Evolutionary conservation across 2,113 vertebrate species (phyloP).

Genomic region (Corynorhinus townsendii): DNA sequence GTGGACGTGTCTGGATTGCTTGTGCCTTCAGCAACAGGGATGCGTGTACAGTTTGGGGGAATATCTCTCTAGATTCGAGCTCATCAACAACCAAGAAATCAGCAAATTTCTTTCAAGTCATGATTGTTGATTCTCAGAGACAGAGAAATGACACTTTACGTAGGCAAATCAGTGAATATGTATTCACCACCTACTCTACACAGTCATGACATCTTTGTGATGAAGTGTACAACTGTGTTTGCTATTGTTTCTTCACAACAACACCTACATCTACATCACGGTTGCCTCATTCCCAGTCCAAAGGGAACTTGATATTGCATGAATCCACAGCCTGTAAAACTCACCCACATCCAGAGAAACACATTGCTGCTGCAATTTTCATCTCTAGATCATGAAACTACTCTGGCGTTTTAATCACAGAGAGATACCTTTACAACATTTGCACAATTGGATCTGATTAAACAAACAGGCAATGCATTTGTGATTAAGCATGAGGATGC

Average conservation of each 20-base stretch:
- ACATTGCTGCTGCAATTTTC: not conserved
- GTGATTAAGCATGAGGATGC: slow-evolving; percentile 32
- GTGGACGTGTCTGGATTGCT: not conserved
- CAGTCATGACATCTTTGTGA: not conserved
- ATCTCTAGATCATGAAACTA: not conserved
- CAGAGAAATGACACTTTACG: not conserved
- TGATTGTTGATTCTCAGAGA: not conserved
- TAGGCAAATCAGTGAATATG: not conserved
- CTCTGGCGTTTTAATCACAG: slow-evolving; percentile 15
- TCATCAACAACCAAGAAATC: not conserved
- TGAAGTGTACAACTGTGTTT: not conserved
- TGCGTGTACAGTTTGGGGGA: not conserved
- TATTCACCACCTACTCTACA: not conserved
- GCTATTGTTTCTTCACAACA: not conserved
- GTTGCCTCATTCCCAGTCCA: not conserved
- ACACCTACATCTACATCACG: not conserved
- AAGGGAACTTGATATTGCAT: not conserved
- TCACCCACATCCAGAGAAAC: not conserved
- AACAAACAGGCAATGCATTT: slow-evolving; percentile 28
- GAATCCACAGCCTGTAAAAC: not conserved
- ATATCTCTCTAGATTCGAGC: not conserved
- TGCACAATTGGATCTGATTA: slow-evolving; percentile 42
- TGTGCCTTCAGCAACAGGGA: not conserved
- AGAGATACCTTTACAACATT: not conserved
- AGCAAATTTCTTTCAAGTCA: not conserved